Base-by-base conservation (phyloP, 2,113 vertebrate genomes). In the Turdus rufiventris region DNA sequence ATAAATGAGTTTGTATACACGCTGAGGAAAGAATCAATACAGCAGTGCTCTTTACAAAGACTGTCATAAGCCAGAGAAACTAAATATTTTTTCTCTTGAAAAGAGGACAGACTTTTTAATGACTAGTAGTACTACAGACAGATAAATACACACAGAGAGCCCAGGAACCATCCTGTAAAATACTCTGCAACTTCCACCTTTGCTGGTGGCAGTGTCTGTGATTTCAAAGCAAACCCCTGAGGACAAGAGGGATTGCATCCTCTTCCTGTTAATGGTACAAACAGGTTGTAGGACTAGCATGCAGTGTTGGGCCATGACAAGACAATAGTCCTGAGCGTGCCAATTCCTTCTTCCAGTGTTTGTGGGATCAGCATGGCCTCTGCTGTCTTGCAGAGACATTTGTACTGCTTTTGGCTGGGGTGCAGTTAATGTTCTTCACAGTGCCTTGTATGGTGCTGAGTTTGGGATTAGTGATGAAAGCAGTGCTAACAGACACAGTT, bases 1-100 rank as follows among this genome's bases (percentile, higher is more conserved):
- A 93, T 91, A 94, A 95, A 97, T 93, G 95, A 94, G 93, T 96
- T 92, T 95, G 92, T 96, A 82, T 81, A 96, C 81, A 57, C 73
- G 74, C 65, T 33, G 89, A 91, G 90, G 71, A 87, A 84, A 91
- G 95, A 94, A 96, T 97, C 96, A 89, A 89, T 95, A 94, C 6
- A 82, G 60, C 31, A 11, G 57, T 60, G 51, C 76, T 94, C 92
- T 85, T 79, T 84, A 60, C 76, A 85, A 85, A 94, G 76, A 58
- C 89, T 74, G 68, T 93, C 89, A 93, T 89, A 93, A 94, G 66
- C 73, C 85, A 51, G 56, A 60, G 72, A 81, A 97, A 94, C 54
- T 20, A 89, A 96, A 72, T 91, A 82, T 92, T 91, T 94, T 90
- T 94, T 91, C 70, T 34, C 62, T 76, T 5, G 2, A 70, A 80